Conservation (phyloP, 1,140 invertebrate genomes). For the Drosophila tropicalis region DNA sequence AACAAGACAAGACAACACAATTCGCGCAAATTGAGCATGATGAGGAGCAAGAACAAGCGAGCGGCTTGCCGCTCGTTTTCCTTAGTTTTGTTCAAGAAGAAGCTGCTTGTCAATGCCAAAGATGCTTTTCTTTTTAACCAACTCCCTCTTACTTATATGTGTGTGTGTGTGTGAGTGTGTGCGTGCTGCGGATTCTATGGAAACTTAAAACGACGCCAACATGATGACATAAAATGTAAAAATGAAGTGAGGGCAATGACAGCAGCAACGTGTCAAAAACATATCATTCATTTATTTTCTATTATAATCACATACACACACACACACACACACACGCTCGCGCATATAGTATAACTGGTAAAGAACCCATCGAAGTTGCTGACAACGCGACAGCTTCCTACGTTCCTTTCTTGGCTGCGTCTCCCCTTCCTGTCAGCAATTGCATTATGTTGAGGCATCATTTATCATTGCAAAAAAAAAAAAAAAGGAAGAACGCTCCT, state of each 20-base stretch:
- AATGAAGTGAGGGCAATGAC: slow-evolving; percentile 71
- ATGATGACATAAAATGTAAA: slow-evolving; percentile 59
- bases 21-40: slow-evolving; percentile 81
- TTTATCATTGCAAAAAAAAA: slow-evolving; percentile 80
- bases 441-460: slow-evolving; percentile 76
- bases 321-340: slow-evolving; percentile 1
- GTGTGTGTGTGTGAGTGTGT: slow-evolving; percentile 12
- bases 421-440: slow-evolving; percentile 64
- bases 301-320: slow-evolving; percentile 66
- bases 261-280: slow-evolving; percentile 79
- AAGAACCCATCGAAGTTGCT: slow-evolving; percentile 42
- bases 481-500: not conserved
- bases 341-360: not conserved
- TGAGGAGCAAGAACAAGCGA: slow-evolving; percentile 53
- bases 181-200: slow-evolving; percentile 22
- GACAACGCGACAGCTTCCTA: slow-evolving; percentile 26
- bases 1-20: slow-evolving; percentile 78
- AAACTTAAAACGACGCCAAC: slow-evolving; percentile 62
- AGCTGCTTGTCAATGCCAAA: slow-evolving; percentile 71
- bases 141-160: slow-evolving; percentile 23
- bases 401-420: slow-evolving; percentile 4
- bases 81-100: slow-evolving; percentile 27
- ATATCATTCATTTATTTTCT: slow-evolving; percentile 83
- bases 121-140: slow-evolving; percentile 65
- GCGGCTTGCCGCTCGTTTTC: slow-evolving; percentile 26